A percentile compares a stretch with the other conserved stretches of the same genome.
Conservation (phyloP, 2,888 invertebrate genomes). For the Strigamia maritima region DNA sequence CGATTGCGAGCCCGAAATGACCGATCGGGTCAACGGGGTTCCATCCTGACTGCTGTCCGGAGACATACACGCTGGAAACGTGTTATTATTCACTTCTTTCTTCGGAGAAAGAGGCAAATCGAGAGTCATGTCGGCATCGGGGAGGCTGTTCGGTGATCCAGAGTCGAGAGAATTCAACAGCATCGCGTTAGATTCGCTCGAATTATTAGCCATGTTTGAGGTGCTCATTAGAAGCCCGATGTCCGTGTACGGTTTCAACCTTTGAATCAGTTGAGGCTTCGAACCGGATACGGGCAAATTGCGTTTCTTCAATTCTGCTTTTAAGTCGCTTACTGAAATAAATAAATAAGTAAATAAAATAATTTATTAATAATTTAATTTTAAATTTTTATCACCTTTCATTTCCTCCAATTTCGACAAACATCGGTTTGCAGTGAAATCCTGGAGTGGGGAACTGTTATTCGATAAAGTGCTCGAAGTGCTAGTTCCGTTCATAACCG, state of each 20-base stretch:
- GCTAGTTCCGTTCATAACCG: background rate
- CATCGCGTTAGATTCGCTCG: background rate
- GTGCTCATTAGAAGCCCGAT: conserved; percentile 38
- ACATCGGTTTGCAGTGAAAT: conserved; percentile 37
- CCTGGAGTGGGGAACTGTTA: background rate
- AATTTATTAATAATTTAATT: background rate
- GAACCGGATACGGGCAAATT: conserved; percentile 93
- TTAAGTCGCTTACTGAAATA: conserved; percentile 75
- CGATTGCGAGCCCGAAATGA: conserved; percentile 35
- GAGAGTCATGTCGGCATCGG: background rate
- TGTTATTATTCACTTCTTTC: conserved; percentile 36
- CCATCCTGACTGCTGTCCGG: conserved; percentile 41
- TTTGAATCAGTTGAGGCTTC: conserved; percentile 89
- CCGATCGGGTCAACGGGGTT: conserved; percentile 1
- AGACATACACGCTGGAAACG: conserved; percentile 39
- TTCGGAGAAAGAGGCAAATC: conserved; percentile 2
- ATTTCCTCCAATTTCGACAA: conserved; percentile 77
- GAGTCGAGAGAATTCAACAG: conserved; percentile 15
- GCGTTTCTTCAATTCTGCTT: conserved; percentile 87
- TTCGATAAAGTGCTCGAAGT: background rate
- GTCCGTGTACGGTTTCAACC: conserved; percentile 65
- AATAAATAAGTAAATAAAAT: conserved; percentile 27
- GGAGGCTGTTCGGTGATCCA: background rate
- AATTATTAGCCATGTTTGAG: background rate
- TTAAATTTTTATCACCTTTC: conserved; percentile 59